These are phyloP conservation scores for Orientallactaga sibirica DNA, from an alignment of 2,797 vertebrate genomes.

Conservation along the genomic window DNA sequence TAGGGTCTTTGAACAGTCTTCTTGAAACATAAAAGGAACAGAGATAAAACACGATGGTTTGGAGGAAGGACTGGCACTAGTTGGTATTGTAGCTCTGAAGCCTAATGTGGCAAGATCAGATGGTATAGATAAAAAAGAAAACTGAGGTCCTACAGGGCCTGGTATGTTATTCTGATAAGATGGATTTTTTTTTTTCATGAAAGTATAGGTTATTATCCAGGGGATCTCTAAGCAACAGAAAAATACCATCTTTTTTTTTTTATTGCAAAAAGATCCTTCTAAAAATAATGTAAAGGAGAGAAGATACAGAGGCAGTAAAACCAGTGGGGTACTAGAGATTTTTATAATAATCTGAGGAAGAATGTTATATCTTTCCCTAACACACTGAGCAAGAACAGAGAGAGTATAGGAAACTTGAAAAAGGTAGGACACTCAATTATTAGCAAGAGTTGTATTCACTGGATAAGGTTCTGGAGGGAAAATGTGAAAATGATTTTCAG, in stretches of 20 bases:
- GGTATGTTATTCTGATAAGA: not conserved
- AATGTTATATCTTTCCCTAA: not conserved
- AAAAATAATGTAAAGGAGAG: not conserved
- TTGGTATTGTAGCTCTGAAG: not conserved
- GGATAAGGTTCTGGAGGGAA: not conserved
- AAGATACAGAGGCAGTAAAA: not conserved
- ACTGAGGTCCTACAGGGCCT: not conserved
- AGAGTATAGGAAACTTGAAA: not conserved
- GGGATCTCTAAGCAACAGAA: not conserved
- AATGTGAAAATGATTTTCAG: not conserved
- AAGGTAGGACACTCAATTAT: not conserved
- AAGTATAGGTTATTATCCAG: not conserved
- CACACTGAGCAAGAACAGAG: not conserved
- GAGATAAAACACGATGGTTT: no score
- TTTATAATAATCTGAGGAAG: not conserved
- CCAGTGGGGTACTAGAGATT: not conserved
- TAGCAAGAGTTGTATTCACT: not conserved
- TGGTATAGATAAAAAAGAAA: not conserved
- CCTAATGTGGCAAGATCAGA: not conserved
- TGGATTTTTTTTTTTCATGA: not conserved
- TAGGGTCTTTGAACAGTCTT: not conserved
- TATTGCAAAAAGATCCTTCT: not conserved
- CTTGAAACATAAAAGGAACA: slow-evolving; percentile 21
- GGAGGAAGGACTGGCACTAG: no score
- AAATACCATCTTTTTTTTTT: not conserved